phyloP scores from a whole-genome alignment of 2,797 vertebrate genomes.

The Tiaroga cobitis region DNA sequence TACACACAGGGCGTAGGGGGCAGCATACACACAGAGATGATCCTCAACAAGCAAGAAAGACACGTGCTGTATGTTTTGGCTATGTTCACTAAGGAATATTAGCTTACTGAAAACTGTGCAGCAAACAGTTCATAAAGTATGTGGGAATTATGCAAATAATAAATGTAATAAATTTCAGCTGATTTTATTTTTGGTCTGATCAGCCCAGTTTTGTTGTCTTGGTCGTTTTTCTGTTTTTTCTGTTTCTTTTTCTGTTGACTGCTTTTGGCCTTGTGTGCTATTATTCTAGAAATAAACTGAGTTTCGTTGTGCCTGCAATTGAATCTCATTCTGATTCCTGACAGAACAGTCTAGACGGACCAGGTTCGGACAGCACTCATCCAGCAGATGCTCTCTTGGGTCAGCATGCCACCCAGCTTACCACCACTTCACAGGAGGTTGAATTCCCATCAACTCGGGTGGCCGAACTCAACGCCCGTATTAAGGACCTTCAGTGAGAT shows the following conservation, averaged over 20 bases:
- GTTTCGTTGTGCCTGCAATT: neutral
- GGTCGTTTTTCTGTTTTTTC: no score
- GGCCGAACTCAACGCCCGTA: no score
- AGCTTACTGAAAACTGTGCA: neutral
- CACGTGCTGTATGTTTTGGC: neutral
- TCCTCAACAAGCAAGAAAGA: neutral
- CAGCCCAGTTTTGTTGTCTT: no score
- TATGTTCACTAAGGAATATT: neutral
- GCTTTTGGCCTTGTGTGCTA: neutral
- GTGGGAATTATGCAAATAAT: neutral
- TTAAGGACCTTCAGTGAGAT: no score
- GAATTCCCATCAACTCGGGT: no score
- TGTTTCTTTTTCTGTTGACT: neutral
- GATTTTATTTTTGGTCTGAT: neutral
- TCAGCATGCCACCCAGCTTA: no score
- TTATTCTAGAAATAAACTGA: neutral
- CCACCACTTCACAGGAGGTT: no score
- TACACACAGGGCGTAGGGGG: neutral
- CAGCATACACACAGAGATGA: neutral
- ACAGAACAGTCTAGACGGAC: neutral
- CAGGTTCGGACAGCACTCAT: no score
- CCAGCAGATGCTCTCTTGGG: no score
- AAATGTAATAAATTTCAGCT: neutral
- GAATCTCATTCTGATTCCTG: neutral
- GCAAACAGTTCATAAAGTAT: neutral